Conservation (phyloP, 2,113 vertebrate species). For the Pterocles burchelli region DNA sequence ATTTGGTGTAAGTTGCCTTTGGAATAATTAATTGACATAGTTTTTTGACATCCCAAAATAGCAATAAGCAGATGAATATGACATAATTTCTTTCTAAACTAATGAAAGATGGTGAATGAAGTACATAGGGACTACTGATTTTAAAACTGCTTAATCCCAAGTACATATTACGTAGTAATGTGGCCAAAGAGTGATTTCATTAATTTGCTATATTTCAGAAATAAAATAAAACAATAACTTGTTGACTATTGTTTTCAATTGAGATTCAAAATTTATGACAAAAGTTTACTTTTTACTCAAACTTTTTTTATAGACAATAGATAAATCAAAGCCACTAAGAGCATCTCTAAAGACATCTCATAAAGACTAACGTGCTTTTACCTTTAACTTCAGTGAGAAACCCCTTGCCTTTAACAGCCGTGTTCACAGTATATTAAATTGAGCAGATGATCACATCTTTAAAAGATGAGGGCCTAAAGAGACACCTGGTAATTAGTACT, state of each 20-base stretch:
- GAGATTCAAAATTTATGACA: not conserved
- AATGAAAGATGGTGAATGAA: not conserved
- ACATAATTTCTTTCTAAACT: not conserved
- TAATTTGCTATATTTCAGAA: not conserved
- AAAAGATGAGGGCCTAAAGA: not conserved
- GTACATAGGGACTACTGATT: not conserved
- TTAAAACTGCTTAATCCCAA: not conserved
- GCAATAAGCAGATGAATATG: not conserved
- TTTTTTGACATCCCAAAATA: not conserved
- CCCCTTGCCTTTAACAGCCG: not conserved
- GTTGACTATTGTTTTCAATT: not conserved
- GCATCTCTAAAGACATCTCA: not conserved
- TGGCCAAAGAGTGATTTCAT: not conserved
- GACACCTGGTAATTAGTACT: slow-evolving; percentile 42
- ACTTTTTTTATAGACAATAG: not conserved
- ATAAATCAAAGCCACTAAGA: slow-evolving; percentile 30
- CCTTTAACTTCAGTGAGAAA: slow-evolving; percentile 47
- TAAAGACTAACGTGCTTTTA: slow-evolving; percentile 25
- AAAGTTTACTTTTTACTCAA: not conserved
- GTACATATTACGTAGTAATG: not conserved
- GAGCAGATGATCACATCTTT: slow-evolving; percentile 20
- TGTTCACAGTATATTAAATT: slow-evolving; percentile 19
- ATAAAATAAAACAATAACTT: not conserved
- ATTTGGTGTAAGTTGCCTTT: not conserved
- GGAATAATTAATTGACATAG: not conserved